phyloP scores from a whole-genome alignment of 2,113 vertebrate genomes.

The Colistium nudipinnis region DNA sequence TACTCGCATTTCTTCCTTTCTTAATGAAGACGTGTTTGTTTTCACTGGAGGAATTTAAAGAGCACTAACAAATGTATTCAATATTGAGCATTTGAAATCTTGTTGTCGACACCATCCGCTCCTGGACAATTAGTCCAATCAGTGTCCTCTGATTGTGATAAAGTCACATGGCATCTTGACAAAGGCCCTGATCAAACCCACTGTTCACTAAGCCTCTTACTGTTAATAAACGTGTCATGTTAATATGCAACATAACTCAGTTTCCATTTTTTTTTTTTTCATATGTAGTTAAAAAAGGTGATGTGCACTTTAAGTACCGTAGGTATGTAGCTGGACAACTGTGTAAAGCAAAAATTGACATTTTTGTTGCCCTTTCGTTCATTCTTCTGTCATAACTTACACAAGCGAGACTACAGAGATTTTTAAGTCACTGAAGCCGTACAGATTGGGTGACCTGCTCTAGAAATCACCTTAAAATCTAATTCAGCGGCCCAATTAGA shows the following conservation, averaged over 20 bases:
- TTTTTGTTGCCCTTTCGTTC: no score
- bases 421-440: not conserved
- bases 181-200: not conserved
- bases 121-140: not conserved
- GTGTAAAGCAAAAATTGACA: no score
- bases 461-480: not conserved
- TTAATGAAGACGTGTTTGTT: conserved; percentile 18
- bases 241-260: not conserved
- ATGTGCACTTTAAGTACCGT: no score
- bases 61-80: conserved; percentile 16
- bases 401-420: not conserved
- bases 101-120: not conserved
- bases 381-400: not conserved
- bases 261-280: no score
- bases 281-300: no score
- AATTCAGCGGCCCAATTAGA: conserved; percentile 8
- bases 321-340: not conserved
- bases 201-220: not conserved
- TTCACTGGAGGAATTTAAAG: conserved; percentile 11
- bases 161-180: conserved; percentile 1
- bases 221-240: not conserved
- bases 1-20: conserved; percentile 22
- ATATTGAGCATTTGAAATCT: conserved; percentile 19
- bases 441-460: not conserved
- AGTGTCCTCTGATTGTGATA: conserved; percentile 6